Conservation (phyloP, 2,797 vertebrate genomes). For the Gila robusta region DNA sequence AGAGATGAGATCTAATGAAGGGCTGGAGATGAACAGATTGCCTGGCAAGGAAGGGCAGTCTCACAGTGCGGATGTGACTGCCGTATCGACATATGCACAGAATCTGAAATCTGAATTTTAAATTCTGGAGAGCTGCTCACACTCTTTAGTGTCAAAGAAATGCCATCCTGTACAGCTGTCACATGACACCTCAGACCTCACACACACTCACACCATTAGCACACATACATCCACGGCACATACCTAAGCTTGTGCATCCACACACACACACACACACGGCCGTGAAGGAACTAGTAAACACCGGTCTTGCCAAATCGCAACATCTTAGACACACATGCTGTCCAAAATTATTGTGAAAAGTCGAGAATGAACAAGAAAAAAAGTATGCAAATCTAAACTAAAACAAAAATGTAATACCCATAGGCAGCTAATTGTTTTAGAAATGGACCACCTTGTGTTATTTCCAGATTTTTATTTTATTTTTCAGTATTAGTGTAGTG, state of each 20-base stretch:
- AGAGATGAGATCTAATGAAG: slow-evolving; percentile 49
- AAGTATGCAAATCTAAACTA: not conserved
- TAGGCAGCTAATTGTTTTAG: not conserved
- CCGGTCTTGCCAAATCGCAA: slow-evolving; percentile 44
- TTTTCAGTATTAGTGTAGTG: not conserved
- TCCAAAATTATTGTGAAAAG: slow-evolving; percentile 13
- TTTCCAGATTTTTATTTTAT: not conserved
- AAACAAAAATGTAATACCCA: not conserved
- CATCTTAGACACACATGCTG: slow-evolving; percentile 39
- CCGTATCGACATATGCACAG: slow-evolving; percentile 72
- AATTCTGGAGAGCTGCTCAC: slow-evolving; percentile 78
- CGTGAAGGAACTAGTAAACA: slow-evolving; percentile 37
- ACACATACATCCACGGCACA: slow-evolving; percentile 33
- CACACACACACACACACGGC: slow-evolving; percentile 1
- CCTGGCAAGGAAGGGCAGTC: slow-evolving; percentile 56
- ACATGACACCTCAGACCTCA: slow-evolving; percentile 75
- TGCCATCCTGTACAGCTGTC: slow-evolving; percentile 81
- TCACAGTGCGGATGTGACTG: slow-evolving; percentile 62
- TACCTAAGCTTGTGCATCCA: slow-evolving; percentile 23
- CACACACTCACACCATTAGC: slow-evolving; percentile 46
- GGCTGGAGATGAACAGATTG: slow-evolving; percentile 70
- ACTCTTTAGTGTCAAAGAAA: slow-evolving; percentile 78
- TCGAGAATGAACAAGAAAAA: slow-evolving; percentile 1
- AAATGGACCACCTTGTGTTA: not conserved
- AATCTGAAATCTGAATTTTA: slow-evolving; percentile 78